These are phyloP conservation scores for Etheostoma nigrum DNA, from an alignment of 2,797 vertebrate species.

Conservation along the genomic window DNA sequence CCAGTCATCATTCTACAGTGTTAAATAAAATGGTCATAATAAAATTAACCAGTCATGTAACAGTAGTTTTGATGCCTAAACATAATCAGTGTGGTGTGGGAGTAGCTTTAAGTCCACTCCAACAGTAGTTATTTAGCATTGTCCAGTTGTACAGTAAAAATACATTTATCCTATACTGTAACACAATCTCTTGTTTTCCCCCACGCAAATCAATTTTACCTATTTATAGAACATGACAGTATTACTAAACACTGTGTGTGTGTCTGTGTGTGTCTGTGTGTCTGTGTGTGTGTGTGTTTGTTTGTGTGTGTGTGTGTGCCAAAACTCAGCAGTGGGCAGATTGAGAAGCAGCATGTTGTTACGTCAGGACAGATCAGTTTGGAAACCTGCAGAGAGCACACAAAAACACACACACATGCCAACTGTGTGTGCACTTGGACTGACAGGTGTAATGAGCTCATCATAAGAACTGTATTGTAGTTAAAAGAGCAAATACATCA, in stretches of 20 bases:
- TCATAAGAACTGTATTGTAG: constrained; percentile 25
- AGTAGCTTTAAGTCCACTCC: neutral
- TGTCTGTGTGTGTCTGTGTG: constrained; percentile 40
- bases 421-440: constrained; percentile 28
- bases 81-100: neutral
- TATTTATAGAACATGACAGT: constrained; percentile 72
- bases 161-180: constrained; percentile 47
- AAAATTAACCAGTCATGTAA: too few species aligned
- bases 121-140: constrained; percentile 12
- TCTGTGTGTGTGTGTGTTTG: constrained; percentile 38
- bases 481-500: constrained; percentile 2
- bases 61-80: too few species aligned
- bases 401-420: constrained; percentile 18
- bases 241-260: constrained; percentile 54
- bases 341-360: constrained; percentile 80
- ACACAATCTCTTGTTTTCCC: constrained; percentile 44
- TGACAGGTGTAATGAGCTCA: constrained; percentile 56
- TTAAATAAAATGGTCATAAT: too few species aligned
- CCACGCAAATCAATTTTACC: constrained; percentile 69
- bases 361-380: constrained; percentile 77
- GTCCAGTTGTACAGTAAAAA: constrained; percentile 39
- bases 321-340: constrained; percentile 76
- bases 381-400: constrained; percentile 63
- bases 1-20: too few species aligned
- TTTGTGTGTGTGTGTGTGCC: constrained; percentile 47